phyloP scores from a whole-genome alignment of 2,888 invertebrate genomes.

The Acleris holmiana region DNA sequence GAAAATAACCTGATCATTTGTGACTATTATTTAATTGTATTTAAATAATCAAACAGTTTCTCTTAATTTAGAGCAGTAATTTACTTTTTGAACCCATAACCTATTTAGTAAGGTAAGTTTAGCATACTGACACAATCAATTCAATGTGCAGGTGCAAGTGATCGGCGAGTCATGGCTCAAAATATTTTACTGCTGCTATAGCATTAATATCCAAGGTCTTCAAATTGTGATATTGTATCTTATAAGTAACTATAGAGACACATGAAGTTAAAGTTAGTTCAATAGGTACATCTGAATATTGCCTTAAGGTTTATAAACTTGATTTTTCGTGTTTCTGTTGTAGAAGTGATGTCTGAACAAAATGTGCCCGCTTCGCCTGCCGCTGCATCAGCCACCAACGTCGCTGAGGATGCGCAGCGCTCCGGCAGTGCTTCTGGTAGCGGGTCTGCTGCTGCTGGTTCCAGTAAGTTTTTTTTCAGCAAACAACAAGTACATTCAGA shows the following conservation, averaged over 20 bases:
- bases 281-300: not conserved
- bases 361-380: slow-evolving; percentile 58
- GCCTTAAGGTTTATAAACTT: too few relatives aligned
- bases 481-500: too few relatives aligned
- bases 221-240: not conserved
- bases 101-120: slow-evolving; percentile 15
- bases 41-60: slow-evolving; percentile 24
- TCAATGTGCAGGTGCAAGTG: not conserved
- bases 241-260: too few relatives aligned
- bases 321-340: not conserved
- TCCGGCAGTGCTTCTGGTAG: slow-evolving; percentile 47
- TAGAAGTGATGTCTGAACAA: slow-evolving; percentile 65
- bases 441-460: not conserved
- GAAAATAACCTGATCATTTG: slow-evolving; percentile 35
- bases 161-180: slow-evolving; percentile 20
- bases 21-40: slow-evolving; percentile 29
- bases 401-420: slow-evolving; percentile 60
- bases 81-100: slow-evolving; percentile 20
- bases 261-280: too few relatives aligned
- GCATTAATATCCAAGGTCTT: not conserved
- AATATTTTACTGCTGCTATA: slow-evolving; percentile 14
- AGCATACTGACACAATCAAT: not conserved
- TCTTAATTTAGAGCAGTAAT: slow-evolving; percentile 21
- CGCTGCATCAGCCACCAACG: slow-evolving; percentile 58
- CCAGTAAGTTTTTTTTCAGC: too few relatives aligned